A percentile compares a stretch with the other conserved stretches of the same genome.
phyloP scores from a whole-genome alignment of 2,888 invertebrate genomes.

The Temnothorax unifasciatus region DNA sequence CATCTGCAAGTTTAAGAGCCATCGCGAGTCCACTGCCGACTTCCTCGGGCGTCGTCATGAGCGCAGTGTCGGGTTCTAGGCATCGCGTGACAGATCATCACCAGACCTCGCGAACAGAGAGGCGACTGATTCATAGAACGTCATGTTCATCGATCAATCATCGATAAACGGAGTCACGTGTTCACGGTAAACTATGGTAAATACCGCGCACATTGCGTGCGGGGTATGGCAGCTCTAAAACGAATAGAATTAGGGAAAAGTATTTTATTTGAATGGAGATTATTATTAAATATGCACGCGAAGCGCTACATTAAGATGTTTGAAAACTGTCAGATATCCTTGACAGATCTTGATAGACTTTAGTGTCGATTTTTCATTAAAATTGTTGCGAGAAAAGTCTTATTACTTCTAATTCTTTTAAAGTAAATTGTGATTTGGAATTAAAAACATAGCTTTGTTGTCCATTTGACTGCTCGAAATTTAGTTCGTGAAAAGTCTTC shows the following conservation, averaged over 20 bases:
- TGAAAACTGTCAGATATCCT: neutral
- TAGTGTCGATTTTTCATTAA: neutral
- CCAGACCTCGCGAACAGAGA: conserved; percentile 73
- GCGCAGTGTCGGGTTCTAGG: conserved; percentile 35
- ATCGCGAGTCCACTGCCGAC: conserved; percentile 50
- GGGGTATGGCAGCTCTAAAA: conserved; percentile 4
- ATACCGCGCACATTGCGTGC: neutral
- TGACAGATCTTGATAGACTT: neutral
- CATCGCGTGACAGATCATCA: conserved; percentile 61
- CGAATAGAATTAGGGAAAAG: neutral
- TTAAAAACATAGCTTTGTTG: neutral
- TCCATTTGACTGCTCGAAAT: neutral
- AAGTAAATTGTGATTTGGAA: neutral
- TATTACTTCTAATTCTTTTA: neutral
- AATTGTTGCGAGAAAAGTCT: neutral
- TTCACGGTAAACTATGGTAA: conserved; percentile 29
- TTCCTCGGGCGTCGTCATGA: conserved; percentile 62
- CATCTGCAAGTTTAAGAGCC: conserved; percentile 32
- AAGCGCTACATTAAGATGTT: neutral
- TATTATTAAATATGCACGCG: neutral
- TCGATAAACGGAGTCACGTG: conserved; percentile 27
- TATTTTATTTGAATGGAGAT: conserved; percentile 1
- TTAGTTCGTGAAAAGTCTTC: neutral
- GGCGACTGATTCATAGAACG: conserved; percentile 57
- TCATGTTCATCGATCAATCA: conserved; percentile 39